A percentile compares a stretch with the other conserved stretches of the same genome.
phyloP scores from a whole-genome alignment of 2,113 vertebrate species.

The Bagarius yarrelli region DNA sequence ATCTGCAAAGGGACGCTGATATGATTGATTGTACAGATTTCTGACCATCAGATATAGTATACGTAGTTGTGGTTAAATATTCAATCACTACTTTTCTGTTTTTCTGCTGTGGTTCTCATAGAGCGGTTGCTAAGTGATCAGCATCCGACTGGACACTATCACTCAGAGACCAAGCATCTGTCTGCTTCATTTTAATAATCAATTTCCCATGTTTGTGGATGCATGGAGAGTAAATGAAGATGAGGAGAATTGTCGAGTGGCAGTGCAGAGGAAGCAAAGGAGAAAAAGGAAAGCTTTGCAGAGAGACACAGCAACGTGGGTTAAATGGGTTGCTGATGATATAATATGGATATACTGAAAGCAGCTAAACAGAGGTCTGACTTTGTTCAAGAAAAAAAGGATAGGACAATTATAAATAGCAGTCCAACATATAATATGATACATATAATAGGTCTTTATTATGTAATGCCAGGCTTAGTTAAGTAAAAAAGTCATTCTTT shows the following conservation, averaged over 20 bases:
- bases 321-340: not conserved
- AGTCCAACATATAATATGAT: too few species aligned
- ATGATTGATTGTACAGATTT: too few species aligned
- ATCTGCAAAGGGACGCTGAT: too few species aligned
- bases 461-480: too few species aligned
- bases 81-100: not conserved
- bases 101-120: not conserved
- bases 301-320: not conserved
- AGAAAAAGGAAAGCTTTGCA: not conserved
- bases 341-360: not conserved
- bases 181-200: not conserved
- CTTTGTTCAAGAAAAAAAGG: not conserved
- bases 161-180: not conserved
- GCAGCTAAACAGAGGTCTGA: not conserved
- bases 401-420: not conserved
- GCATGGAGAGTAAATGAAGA: not conserved
- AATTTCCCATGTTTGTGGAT: not conserved
- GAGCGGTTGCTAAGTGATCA: not conserved
- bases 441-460: too few species aligned
- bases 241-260: not conserved
- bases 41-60: too few species aligned
- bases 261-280: not conserved
- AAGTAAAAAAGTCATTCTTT: not conserved
- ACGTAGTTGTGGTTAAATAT: not conserved
- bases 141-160: not conserved